Percentiles rank a stretch among this genome's conserved stretches.
These are phyloP conservation scores for Aplysina aerophoba DNA, from an alignment of 37 sponge, comb jelly and placozoan genomes.

Conservation along the genomic window DNA sequence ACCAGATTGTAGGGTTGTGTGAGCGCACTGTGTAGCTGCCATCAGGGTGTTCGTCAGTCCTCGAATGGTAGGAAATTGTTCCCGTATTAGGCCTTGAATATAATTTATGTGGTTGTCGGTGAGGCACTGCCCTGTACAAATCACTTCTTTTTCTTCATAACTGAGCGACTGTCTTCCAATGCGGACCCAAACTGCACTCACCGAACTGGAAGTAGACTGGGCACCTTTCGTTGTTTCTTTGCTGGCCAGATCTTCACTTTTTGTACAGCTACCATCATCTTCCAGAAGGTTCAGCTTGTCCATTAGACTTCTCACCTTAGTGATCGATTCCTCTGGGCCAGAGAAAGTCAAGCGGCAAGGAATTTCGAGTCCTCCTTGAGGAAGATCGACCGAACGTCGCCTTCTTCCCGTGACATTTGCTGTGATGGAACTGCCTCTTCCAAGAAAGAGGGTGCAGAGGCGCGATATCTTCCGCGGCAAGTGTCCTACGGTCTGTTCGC, in stretches of 20 bases:
- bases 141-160: not conserved
- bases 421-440: slow-evolving; percentile 20
- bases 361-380: slow-evolving; percentile 30
- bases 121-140: not conserved
- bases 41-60: not conserved
- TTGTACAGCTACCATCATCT: no score
- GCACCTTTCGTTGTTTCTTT: slow-evolving; percentile 1
- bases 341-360: slow-evolving; percentile 16
- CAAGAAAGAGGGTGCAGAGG: slow-evolving; percentile 29
- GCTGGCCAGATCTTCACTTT: no score
- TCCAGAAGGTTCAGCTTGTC: slow-evolving; percentile 10
- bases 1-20: not conserved
- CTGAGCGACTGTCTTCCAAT: not conserved
- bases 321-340: slow-evolving; percentile 31
- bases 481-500: slow-evolving; percentile 30
- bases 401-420: slow-evolving; percentile 31
- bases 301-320: slow-evolving; percentile 34
- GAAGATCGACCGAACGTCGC: slow-evolving; percentile 27
- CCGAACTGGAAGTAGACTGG: not conserved
- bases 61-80: not conserved
- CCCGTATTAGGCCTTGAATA: slow-evolving; percentile 26
- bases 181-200: not conserved
- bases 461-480: slow-evolving; percentile 33
- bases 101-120: slow-evolving; percentile 44
- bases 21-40: not conserved